Base-by-base conservation (phyloP, 2,888 invertebrate species). In the Erebia ligea region DNA sequence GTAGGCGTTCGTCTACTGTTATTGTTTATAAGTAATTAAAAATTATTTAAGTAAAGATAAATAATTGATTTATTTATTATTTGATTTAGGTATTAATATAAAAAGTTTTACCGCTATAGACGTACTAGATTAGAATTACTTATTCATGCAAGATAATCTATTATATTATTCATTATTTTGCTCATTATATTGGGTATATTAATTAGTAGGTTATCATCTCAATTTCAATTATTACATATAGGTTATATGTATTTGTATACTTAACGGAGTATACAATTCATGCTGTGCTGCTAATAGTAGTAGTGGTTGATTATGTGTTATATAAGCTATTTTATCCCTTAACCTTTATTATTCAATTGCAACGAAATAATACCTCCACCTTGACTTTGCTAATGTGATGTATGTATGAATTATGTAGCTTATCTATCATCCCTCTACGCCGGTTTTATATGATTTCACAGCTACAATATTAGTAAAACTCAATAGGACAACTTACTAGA, bases 401-500 rank as follows among this genome's bases (percentile, higher is more conserved):
- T 58, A 59, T 34, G 58, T 62, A n/a, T 66, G 65, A 57, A 42
- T 21, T 62, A 17, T 56, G 9, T 56, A 42, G 65, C 56, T 42
- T 11, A 40, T 19, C 15, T 48, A 50, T 50, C 50, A 17, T 17
- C 17, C 17, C 10, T 2, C 54, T 65, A 40, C 1, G 19, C 0
- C 19, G 45, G 11, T 34, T 50, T 61, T n/a, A n/a, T 52, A 25
- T 6, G 10, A 21, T 21, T 63, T 15, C 21, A 45, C 1, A 45
- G 42, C 19, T 48, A 25, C 15, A 0, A 50, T 11, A 63, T 58
- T 58, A 67, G 42, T 57, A 34, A 58, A 6, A 57, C n/a, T 58
- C 4, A 67, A 67, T 48, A 25, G 45, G 25, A 67, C 42, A 76
- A 94, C 94, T 95, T 94, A 95, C 94, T 94, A 81, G 94, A 94